Percentiles rank a stretch among this genome's conserved stretches.
These are phyloP conservation scores for Tyrannus savana DNA, from an alignment of 2,113 vertebrate genomes.

Conservation along the genomic window DNA sequence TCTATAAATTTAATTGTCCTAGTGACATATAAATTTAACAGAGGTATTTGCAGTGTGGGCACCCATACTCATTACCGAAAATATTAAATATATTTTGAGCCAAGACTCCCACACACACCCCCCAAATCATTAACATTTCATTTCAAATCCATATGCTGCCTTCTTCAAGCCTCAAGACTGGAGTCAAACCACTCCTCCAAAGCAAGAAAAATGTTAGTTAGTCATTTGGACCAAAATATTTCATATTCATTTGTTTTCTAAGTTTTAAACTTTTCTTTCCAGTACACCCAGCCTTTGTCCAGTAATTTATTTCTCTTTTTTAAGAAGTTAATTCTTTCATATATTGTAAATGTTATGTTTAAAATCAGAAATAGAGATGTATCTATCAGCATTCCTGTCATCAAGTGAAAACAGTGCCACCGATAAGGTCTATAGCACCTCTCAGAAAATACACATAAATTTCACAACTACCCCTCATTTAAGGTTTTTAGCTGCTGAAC, in stretches of 20 bases:
- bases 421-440: background rate
- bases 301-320: background rate
- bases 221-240: background rate
- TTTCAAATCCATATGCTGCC: background rate
- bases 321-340: background rate
- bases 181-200: background rate
- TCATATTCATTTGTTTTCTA: background rate
- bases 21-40: background rate
- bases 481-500: background rate
- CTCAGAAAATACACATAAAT: background rate
- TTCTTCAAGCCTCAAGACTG: background rate
- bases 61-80: background rate
- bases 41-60: background rate
- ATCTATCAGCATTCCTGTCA: background rate
- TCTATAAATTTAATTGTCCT: background rate
- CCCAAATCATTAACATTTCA: background rate
- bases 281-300: background rate
- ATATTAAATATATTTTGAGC: background rate
- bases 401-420: background rate
- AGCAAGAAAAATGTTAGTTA: background rate
- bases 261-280: background rate
- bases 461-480: background rate
- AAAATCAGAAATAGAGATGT: background rate
- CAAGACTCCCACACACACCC: background rate
- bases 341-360: background rate